phyloP scores from a whole-genome alignment of 2,888 invertebrate genomes.

The Apamea crenata region DNA sequence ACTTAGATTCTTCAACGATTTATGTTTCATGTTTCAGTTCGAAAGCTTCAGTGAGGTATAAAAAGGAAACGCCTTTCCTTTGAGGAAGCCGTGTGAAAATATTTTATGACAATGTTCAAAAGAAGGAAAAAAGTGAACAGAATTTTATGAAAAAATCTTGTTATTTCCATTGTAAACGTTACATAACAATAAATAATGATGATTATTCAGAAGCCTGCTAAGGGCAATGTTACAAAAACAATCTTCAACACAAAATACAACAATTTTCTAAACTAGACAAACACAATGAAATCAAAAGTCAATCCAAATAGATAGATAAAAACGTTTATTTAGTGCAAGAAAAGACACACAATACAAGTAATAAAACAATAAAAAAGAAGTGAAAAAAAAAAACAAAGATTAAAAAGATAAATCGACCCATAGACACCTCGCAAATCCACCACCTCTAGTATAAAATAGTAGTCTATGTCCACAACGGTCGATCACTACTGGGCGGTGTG shows the following conservation, averaged over 20 bases:
- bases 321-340: too few relatives aligned
- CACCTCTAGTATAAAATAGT: too few relatives aligned
- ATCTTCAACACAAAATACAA: neutral
- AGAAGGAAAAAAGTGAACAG: neutral
- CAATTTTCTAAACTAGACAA: neutral
- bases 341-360: too few relatives aligned
- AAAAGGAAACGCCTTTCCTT: neutral
- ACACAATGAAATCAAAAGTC: slow-evolving; percentile 2
- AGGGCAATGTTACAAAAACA: neutral
- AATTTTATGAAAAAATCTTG: neutral
- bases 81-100: neutral
- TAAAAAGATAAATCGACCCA: too few relatives aligned
- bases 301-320: neutral
- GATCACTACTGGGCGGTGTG: too few relatives aligned
- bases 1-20: neutral
- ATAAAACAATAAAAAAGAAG: too few relatives aligned
- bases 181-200: neutral
- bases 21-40: neutral
- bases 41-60: neutral
- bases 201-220: neutral
- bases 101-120: neutral
- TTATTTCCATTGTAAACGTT: neutral
- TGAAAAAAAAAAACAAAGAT: too few relatives aligned
- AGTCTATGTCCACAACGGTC: too few relatives aligned
- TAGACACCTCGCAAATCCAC: too few relatives aligned